Percentiles rank a stretch among this genome's conserved stretches.
phyloP scores from a whole-genome alignment of 2,797 vertebrate genomes.

The Corythornis leucogaster region DNA sequence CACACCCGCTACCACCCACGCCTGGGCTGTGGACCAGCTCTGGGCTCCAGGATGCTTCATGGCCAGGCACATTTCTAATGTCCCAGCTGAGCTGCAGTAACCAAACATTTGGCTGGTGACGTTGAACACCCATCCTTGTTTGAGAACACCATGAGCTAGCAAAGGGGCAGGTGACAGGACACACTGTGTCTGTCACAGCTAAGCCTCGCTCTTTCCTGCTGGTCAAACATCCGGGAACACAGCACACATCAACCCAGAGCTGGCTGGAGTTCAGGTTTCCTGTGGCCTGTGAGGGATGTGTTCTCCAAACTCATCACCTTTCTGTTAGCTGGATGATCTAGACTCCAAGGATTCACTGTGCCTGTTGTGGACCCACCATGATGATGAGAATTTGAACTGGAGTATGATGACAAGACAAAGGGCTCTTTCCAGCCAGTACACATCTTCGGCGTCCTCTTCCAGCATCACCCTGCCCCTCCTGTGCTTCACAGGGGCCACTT shows the following conservation, averaged over 20 bases:
- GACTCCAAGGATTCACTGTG: neutral
- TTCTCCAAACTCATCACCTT: neutral
- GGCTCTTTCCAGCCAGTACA: neutral
- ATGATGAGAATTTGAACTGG: neutral
- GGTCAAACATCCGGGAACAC: neutral
- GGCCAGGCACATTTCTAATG: rapidly evolving
- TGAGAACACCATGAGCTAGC: neutral
- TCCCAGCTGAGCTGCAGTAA: neutral
- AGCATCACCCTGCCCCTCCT: neutral
- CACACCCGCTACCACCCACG: rapidly evolving
- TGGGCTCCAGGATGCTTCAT: neutral
- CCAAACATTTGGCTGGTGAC: neutral
- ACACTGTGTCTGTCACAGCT: rapidly evolving
- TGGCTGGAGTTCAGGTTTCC: neutral
- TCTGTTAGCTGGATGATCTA: no score
- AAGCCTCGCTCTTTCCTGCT: neutral
- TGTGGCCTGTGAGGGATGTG: neutral
- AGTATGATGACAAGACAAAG: rapidly evolving
- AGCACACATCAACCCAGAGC: neutral
- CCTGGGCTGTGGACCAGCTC: rapidly evolving
- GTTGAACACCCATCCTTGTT: neutral
- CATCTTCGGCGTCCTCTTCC: neutral
- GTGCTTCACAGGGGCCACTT: neutral
- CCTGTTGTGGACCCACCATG: rapidly evolving
- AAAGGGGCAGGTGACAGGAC: no score